Evolutionary conservation across 2,888 invertebrate species (phyloP).

Genomic region (Cynaeus angustus): DNA sequence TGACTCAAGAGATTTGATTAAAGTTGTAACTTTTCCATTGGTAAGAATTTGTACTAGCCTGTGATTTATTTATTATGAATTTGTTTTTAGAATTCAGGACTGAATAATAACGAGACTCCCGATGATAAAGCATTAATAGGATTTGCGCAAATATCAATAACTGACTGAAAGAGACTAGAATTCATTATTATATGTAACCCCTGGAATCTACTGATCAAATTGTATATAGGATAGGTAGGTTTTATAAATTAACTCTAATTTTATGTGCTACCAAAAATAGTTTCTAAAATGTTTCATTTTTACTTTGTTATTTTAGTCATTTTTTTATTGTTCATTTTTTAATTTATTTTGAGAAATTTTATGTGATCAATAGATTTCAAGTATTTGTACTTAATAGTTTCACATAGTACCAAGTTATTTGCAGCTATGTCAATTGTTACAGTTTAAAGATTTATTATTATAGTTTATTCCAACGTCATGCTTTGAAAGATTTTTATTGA

Average conservation of each 20-base stretch:
- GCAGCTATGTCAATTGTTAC: conserved; percentile 40
- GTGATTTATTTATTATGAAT: conserved; percentile 13
- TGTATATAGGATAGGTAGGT: conserved; percentile 60
- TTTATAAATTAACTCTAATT: conserved; percentile 51
- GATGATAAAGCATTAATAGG: conserved; percentile 97
- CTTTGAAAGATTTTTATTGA: conserved; percentile 38
- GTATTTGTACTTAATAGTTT: conserved; percentile 61
- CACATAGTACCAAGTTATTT: conserved; percentile 36
- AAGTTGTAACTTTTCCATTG: conserved; percentile 91
- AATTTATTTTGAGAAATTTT: conserved; percentile 39
- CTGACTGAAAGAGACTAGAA: conserved; percentile 77
- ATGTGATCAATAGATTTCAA: conserved; percentile 64
- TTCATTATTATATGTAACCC: conserved; percentile 54
- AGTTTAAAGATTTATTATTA: conserved; percentile 37
- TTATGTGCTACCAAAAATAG: conserved; percentile 35
- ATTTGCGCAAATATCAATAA: conserved; percentile 97
- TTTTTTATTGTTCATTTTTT: conserved; percentile 41
- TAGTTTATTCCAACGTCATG: conserved; percentile 43
- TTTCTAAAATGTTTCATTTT: conserved; percentile 33
- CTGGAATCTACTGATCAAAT: conserved; percentile 66
- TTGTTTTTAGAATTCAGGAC: conserved; percentile 77
- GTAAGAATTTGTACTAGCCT: conserved; percentile 70
- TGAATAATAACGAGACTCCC: conserved; percentile 84
- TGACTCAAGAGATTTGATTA: conserved; percentile 79
- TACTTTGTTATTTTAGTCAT: conserved; percentile 25